Conservation (phyloP, 2,797 vertebrate genomes). For the Bovichtus variegatus region DNA sequence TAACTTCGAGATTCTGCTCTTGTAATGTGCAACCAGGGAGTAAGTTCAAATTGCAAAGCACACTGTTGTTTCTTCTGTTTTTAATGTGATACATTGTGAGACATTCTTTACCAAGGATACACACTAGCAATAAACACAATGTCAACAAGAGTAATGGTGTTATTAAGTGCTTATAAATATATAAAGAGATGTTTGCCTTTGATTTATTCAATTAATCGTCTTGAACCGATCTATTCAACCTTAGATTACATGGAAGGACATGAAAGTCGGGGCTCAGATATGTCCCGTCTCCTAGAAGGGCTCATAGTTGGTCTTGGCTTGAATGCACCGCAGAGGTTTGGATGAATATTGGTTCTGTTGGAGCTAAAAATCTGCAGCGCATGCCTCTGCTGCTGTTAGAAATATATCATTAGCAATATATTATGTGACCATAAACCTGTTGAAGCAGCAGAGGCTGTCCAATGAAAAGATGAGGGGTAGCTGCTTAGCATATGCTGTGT, state of each 20-base stretch:
- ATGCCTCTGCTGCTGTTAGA: slow-evolving; percentile 20
- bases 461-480: neutral
- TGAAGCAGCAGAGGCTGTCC: slow-evolving; percentile 18
- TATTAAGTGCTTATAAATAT: slow-evolving; percentile 86
- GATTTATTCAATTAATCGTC: slow-evolving; percentile 84
- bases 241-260: slow-evolving; percentile 63
- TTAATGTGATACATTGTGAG: slow-evolving; percentile 60
- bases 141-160: slow-evolving; percentile 82
- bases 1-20: slow-evolving; percentile 53
- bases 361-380: slow-evolving; percentile 31
- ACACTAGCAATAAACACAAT: slow-evolving; percentile 78
- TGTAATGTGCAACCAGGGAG: slow-evolving; percentile 69
- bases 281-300: slow-evolving; percentile 28
- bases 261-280: slow-evolving; percentile 50
- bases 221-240: slow-evolving; percentile 52
- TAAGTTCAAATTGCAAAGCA: slow-evolving; percentile 56
- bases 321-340: slow-evolving; percentile 53
- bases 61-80: slow-evolving; percentile 43
- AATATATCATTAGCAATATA: slow-evolving; percentile 30
- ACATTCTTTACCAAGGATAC: slow-evolving; percentile 66
- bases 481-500: slow-evolving; percentile 50
- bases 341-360: slow-evolving; percentile 55
- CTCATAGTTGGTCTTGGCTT: slow-evolving; percentile 27
- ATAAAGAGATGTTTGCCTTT: slow-evolving; percentile 80
- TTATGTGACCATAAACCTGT: slow-evolving; percentile 53